Base-by-base conservation (phyloP, 2,888 invertebrate species). In the Mythimna ferrago region DNA sequence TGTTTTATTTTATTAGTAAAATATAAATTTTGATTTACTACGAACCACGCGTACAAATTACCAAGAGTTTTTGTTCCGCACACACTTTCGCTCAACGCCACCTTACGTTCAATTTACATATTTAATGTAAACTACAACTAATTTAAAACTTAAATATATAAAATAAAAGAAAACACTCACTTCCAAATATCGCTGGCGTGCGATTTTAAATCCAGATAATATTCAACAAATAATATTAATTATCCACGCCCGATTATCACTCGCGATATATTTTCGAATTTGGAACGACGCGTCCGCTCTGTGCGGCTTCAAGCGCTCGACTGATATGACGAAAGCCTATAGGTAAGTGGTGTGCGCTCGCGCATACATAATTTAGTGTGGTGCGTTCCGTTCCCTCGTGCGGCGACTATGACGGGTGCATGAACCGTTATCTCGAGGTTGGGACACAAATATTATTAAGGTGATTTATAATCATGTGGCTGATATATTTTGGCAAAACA, bases 391-490 rank as follows among this genome's bases (percentile, higher is more conserved):
- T 83, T 87, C 80, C 83, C 83, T 80, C 87, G 86, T 89, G 88
- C 69, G 79, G 56, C 63, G 67, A 69, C 78, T 85, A 82, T 90
- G 91, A 86, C 86, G 82, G 84, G 87, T 89, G 89, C 90, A 89
- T 89, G 91, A 82, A 88, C 89, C 87, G 89, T 89, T 91, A 91
- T 91, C 91, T 78, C 48, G 57, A 76, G 71, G 74, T 87, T 82
- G 58, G 74, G 76, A 32, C 54, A 64, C 58, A 65, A 71, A n/a
- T 67, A 16, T 66, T 66, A 65, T 68, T 66, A 68, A 70, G 71
- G 72, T 68, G 80, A 76, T 72, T 51, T 65, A 6, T 51, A 69
- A 79, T 76, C 71, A 38, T 32, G 35, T 19, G 6, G 57, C 26
- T 54, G 82, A 79, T 77, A 68, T 38, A 67, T 71, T 79, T 70